phyloP scores from a whole-genome alignment of 2,888 invertebrate genomes.

The Cryptops parisi region DNA sequence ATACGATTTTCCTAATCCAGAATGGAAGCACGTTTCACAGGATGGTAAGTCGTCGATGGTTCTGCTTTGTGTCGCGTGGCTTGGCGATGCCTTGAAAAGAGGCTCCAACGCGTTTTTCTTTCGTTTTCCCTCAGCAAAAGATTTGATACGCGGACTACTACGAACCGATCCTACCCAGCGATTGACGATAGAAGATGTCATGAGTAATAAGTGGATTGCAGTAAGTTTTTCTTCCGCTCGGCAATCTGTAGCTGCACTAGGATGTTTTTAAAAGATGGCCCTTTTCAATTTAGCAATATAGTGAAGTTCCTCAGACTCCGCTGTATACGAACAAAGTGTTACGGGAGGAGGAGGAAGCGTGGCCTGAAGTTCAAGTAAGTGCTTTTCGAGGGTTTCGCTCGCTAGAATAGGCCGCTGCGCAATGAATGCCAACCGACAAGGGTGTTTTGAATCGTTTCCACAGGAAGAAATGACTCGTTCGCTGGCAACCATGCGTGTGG shows the following conservation, averaged over 20 bases:
- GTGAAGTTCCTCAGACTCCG: slow-evolving; percentile 87
- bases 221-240: slow-evolving; percentile 37
- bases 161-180: slow-evolving; percentile 86
- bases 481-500: slow-evolving; percentile 93
- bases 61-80: slow-evolving; percentile 7
- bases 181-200: slow-evolving; percentile 77
- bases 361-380: slow-evolving; percentile 92
- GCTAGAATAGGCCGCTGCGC: too few species aligned
- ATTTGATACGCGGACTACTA: slow-evolving; percentile 84
- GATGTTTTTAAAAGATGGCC: not conserved
- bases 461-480: slow-evolving; percentile 95
- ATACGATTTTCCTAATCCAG: slow-evolving; percentile 91
- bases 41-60: slow-evolving; percentile 51
- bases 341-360: slow-evolving; percentile 78
- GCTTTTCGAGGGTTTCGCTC: too few species aligned
- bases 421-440: not conserved
- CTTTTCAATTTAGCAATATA: slow-evolving; percentile 43
- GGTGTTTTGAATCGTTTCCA: slow-evolving; percentile 14
- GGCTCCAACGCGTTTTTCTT: too few species aligned
- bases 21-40: slow-evolving; percentile 85
- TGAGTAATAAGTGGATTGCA: slow-evolving; percentile 73
- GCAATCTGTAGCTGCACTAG: not conserved
- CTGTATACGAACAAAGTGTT: slow-evolving; percentile 78
- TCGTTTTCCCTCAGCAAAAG: slow-evolving; percentile 47
- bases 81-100: not conserved